Evolutionary conservation across 2,888 invertebrate genomes (phyloP), one percentile per base, ranked within the genome.

Genomic region (Lithophane socia): DNA sequence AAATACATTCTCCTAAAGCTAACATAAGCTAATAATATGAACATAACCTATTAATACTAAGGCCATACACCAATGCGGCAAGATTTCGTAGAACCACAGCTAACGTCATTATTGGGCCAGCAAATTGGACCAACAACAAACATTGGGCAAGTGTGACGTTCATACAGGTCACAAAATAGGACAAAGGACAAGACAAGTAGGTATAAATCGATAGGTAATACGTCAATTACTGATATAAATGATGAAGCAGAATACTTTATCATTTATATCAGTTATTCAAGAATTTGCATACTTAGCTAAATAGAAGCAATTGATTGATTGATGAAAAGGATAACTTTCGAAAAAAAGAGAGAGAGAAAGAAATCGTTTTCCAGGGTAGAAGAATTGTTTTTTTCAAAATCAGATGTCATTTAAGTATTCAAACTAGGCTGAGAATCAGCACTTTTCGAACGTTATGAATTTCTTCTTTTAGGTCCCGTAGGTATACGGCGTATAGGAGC

Each of bases 101-200:
- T 9, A 65, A 58, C 60, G 16, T 9, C 29, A 67, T 64, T 68
- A 68, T 58, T 71, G 67, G 63, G 3, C 72, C 42, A 67, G 42
- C 70, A 9, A 47, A 67, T 49, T 66, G 24, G 56, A 52, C 66
- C 56, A 79, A 63, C 29, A 18, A 47, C 80, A 71, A 80, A 80
- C 75, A 80, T 75, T 75, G 52, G 66, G n/a, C 56, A 37, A 65
- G 52, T 37, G 3, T 74, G 70, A 47, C 66, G 80, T 24, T 12
- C 58, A 73, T 7, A 52, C 16, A n/a, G 37, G 54, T 52, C 37
- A 69, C 8, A 52, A 21, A 47, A 52, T 29, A 69, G 74, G 70
- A 63, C 63, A 70, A 13, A 63, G 58, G 2, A 68, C 63, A 63
- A 37, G 29, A 68, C 63, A 63, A 37, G 44, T 44, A 54, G 18